Evolutionary conservation across 2,888 invertebrate genomes (phyloP).

Genomic region (Dicranocentrus wangi): DNA sequence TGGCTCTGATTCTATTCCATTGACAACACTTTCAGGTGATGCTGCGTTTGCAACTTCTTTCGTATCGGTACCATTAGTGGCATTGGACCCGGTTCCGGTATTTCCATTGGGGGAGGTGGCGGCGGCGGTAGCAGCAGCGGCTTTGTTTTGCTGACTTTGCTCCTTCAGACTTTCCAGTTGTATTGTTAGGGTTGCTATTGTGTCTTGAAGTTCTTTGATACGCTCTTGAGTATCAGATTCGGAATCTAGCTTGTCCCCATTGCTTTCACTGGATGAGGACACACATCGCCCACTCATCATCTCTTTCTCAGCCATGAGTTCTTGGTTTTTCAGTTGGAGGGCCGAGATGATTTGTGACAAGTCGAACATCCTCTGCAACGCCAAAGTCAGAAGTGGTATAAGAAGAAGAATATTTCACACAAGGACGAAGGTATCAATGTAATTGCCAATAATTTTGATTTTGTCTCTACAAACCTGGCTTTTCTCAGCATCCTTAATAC

Average conservation of each 20-base stretch:
- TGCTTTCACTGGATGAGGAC: constrained; percentile 70
- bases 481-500: constrained; percentile 72
- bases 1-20: constrained; percentile 61
- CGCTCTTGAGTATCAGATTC: constrained; percentile 71
- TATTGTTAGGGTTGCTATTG: constrained; percentile 92
- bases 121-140: constrained; percentile 1
- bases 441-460: no score
- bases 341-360: constrained; percentile 71
- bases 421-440: no score
- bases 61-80: constrained; percentile 21
- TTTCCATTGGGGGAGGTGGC: constrained; percentile 8
- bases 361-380: constrained; percentile 71
- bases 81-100: constrained; percentile 58
- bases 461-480: constrained; percentile 73
- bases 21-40: constrained; percentile 44
- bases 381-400: constrained; percentile 37
- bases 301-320: constrained; percentile 94
- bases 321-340: constrained; percentile 84
- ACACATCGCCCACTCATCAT: constrained; percentile 81
- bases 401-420: constrained; percentile 8
- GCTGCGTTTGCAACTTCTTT: constrained; percentile 39
- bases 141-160: constrained; percentile 51
- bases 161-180: constrained; percentile 81
- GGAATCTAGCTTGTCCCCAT: constrained; percentile 70
- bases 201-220: constrained; percentile 82